Conservation (phyloP, 2,797 vertebrate genomes). For the Lerista edwardsae region DNA sequence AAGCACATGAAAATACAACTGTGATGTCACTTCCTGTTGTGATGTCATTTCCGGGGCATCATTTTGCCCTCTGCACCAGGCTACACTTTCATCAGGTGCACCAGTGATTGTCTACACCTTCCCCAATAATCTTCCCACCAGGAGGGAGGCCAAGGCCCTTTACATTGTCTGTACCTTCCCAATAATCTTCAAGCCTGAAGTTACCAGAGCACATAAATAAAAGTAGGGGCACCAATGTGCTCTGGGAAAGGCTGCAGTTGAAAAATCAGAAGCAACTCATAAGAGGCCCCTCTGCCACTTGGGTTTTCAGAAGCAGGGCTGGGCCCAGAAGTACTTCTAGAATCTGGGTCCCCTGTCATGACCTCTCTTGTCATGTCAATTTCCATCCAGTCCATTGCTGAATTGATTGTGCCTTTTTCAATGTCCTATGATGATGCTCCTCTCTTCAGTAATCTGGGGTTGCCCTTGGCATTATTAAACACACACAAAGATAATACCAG, state of each 20-base stretch:
- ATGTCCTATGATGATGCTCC: not conserved
- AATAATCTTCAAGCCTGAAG: not conserved
- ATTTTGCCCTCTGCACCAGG: no score
- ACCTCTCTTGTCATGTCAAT: not conserved
- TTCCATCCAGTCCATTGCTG: not conserved
- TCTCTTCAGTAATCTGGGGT: slow-evolving; percentile 13
- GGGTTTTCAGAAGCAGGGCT: not conserved
- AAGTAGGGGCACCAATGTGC: not conserved
- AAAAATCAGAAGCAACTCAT: not conserved
- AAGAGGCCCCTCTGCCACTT: not conserved
- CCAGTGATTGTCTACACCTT: no score
- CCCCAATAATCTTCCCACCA: no score
- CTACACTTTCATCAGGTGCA: no score
- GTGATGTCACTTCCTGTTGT: no score
- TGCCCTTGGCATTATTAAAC: not conserved
- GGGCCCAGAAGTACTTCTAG: not conserved
- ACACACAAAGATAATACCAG: not conserved
- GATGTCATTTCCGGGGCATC: no score
- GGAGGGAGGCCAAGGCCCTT: not conserved
- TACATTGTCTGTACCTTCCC: not conserved
- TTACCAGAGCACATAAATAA: not conserved
- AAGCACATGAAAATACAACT: no score
- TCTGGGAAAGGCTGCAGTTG: not conserved
- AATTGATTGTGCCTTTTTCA: not conserved
- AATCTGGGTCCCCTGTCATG: not conserved